Evolutionary conservation across 2,797 vertebrate genomes (phyloP), one percentile per base, ranked within the genome.

Genomic region (Catostomus latipinnis): DNA sequence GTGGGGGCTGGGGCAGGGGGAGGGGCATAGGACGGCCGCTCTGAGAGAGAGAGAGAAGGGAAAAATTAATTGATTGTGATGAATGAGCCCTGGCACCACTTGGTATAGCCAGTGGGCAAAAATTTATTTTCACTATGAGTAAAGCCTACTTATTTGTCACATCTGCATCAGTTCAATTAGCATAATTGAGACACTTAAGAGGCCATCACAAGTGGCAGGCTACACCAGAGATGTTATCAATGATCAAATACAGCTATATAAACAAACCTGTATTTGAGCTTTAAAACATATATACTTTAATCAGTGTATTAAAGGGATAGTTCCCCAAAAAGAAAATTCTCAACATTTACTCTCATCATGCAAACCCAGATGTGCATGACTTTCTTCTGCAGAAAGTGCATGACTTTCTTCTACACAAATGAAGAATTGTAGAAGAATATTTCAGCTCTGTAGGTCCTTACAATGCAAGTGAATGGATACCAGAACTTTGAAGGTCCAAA

Each of bases 1-100:
- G 97, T 94, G 67, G 97, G 97, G 93, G 96, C 96, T 61, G 97
- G 97, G 93, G 97, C 94, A 85, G 97, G 97, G 90, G 97, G 96
- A 87, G 97, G 97, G 87, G 97, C 96, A 82, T 98, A 98, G 75
- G 97, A 98, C 84, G 97, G 97, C 86, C 97, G 95, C 91, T 99
- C 97, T 99, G 94, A 89, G 81, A 70, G 72, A 86, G 71, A 88
- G 53, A 8, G 16, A 18, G 16, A 70, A 34, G 80, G 53, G 6
- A 82, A 12, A 61, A 6, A 76, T 52, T 2, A 80, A 49, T 61
- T 10, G 18, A n/a, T 74, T 7, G 68, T 12, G 63, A 18, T 57
- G 71, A 52, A 48, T 10, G 34, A 4, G 22, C 46, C 8, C 50
- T 11, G 61, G 13, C 8, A 34, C 0, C 54, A 8, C 8, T 34